Percentiles rank a stretch among this genome's conserved stretches.
phyloP scores from a whole-genome alignment of 2,888 invertebrate species.

The Eupithecia inturbata region DNA sequence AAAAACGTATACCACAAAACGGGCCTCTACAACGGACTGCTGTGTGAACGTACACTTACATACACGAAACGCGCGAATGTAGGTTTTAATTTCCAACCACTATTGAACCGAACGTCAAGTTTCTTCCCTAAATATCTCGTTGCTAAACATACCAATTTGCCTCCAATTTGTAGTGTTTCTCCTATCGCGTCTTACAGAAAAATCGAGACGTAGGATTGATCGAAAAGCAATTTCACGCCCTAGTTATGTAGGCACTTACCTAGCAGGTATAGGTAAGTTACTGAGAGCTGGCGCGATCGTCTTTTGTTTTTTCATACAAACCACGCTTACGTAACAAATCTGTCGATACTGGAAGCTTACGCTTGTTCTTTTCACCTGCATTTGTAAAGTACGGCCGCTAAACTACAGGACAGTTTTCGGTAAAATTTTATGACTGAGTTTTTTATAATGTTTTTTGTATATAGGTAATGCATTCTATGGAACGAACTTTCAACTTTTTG shows the following conservation, averaged over 20 bases:
- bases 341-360: no score
- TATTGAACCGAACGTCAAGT: background rate
- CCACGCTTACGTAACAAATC: background rate
- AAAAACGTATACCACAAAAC: no score
- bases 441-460: no score
- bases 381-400: no score
- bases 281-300: background rate
- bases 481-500: no score
- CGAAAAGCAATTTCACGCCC: slow-evolving; percentile 13
- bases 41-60: no score
- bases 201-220: background rate
- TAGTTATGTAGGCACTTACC: background rate
- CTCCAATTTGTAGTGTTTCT: background rate
- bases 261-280: background rate
- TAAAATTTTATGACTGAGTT: no score
- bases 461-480: no score
- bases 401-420: no score
- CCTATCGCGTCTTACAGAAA: background rate
- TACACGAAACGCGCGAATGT: background rate
- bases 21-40: no score
- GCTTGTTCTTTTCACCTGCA: no score
- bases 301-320: background rate
- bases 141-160: background rate
- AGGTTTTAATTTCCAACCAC: background rate
- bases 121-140: background rate